Evolutionary conservation across 2,888 invertebrate species (phyloP), one percentile per base, ranked within the genome.

Genomic region (Andrena dorsata): DNA sequence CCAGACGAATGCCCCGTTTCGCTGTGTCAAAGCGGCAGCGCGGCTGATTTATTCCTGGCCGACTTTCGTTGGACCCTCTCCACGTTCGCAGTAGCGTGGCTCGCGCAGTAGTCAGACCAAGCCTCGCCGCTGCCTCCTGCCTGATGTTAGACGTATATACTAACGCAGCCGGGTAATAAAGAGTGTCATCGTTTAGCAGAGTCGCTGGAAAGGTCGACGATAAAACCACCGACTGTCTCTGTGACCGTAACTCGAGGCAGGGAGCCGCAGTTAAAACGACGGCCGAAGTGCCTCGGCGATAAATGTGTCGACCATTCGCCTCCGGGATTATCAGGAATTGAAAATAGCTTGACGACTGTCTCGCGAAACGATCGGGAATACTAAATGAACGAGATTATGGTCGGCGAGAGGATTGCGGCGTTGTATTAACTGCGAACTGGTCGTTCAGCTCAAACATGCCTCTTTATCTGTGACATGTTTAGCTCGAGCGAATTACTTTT

Each of bases 151-250:
- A 41, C 41, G 41, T 16, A 16, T 41, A 16, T 41, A 41, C 41
- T 41, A 83, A 76, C 74, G 28, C 41, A 64, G 69, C 47, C 16
- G 30, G 79, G 89, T 82, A 87, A 86, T 90, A 90, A 90, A 90
- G 86, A 85, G 86, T 84, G 87, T 87, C 86, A 82, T 88, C 88
- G 88, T 88, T 90, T 87, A 86, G 80, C 75, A 74, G 77, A 82
- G 70, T 66, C 70, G 75, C 35, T 71, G 81, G 84, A 83, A 87
- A 89, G 85, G 88, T 79, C 83, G 86, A 49, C 85, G 85, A 88
- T 90, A 89, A 90, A 90, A 83, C 82, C 63, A 65, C 70, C 82
- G 60, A 78, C 66, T 81, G 77, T 79, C 86, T 89, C 75, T 78
- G 87, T 85, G 84, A 80, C 82, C 79, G 84, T 83, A 82, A 80